phyloP scores from a whole-genome alignment of 2,797 vertebrate species.

The Cynodonichthys magdalenae region DNA sequence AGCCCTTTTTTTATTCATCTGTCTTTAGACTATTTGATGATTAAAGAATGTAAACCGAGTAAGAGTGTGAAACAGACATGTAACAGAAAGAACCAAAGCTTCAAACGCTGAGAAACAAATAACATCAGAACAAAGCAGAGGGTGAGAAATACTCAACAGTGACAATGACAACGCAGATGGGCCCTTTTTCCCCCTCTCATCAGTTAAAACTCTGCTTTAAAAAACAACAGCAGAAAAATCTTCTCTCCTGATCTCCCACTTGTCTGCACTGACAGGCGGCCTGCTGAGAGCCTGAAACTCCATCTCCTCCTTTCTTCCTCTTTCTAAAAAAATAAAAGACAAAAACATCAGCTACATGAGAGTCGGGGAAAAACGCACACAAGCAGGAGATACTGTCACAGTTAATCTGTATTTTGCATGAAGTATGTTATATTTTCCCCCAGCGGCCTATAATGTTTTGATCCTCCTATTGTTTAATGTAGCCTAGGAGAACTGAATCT shows the following conservation, averaged over 20 bases:
- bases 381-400: constrained; percentile 58
- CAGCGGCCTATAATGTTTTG: constrained; percentile 54
- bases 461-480: constrained; percentile 57
- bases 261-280: constrained; percentile 53
- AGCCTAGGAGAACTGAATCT: constrained; percentile 49
- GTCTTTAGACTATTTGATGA: constrained; percentile 19
- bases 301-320: constrained; percentile 43
- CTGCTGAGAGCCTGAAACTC: constrained; percentile 56
- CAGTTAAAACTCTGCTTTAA: constrained; percentile 63
- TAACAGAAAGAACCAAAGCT: constrained; percentile 16
- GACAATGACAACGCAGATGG: constrained; percentile 30
- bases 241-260: constrained; percentile 38
- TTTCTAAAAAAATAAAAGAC: constrained; percentile 13
- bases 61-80: constrained; percentile 1
- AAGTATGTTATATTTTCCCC: constrained; percentile 53
- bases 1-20: constrained; percentile 4
- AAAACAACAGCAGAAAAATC: constrained; percentile 46
- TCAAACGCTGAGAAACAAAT: constrained; percentile 31
- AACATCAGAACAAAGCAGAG: constrained; percentile 20
- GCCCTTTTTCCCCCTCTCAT: constrained; percentile 46
- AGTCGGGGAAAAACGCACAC: constrained; percentile 28
- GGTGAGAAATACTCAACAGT: background rate
- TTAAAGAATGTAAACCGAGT: constrained; percentile 28
- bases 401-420: constrained; percentile 50
- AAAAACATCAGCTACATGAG: constrained; percentile 45